Percentiles rank a stretch among this genome's conserved stretches.
Conservation (phyloP, 2,113 vertebrate genomes). For the Ceyx melanurus region DNA sequence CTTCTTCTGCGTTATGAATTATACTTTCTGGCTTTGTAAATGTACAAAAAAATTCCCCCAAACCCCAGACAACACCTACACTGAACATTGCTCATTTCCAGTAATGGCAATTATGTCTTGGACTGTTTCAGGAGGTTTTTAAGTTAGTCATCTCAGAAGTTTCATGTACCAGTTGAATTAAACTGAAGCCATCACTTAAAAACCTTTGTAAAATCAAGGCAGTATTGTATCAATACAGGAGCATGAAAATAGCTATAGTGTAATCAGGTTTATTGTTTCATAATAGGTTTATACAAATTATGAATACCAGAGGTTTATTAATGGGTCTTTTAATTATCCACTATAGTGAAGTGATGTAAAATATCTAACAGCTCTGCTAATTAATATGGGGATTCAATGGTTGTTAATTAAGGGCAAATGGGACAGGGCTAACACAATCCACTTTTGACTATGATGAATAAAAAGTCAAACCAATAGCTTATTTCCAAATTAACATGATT, state of each 20-base stretch:
- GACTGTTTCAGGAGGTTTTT: background rate
- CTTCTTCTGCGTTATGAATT: background rate
- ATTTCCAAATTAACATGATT: constrained; percentile 84
- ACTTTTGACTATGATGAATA: constrained; percentile 83
- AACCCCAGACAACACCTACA: background rate
- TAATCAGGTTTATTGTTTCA: constrained; percentile 69
- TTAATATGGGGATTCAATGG: constrained; percentile 89
- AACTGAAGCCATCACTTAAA: background rate
- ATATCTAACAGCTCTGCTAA: constrained; percentile 89
- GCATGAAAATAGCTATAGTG: constrained; percentile 13
- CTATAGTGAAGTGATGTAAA: constrained; percentile 88
- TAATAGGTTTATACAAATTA: constrained; percentile 84
- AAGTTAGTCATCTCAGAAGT: background rate
- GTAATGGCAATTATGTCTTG: background rate
- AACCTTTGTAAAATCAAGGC: background rate
- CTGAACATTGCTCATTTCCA: background rate
- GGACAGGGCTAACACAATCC: constrained; percentile 84
- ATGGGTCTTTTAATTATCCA: constrained; percentile 89
- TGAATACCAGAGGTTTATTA: constrained; percentile 86
- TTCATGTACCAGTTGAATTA: background rate
- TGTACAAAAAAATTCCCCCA: background rate
- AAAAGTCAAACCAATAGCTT: constrained; percentile 86
- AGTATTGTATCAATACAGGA: constrained; percentile 24
- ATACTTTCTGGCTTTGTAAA: background rate
- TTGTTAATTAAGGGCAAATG: constrained; percentile 96